Percentiles rank a stretch among this genome's conserved stretches.
phyloP scores from a whole-genome alignment of 2,888 invertebrate species.

The Dicyrtoma fusca region DNA sequence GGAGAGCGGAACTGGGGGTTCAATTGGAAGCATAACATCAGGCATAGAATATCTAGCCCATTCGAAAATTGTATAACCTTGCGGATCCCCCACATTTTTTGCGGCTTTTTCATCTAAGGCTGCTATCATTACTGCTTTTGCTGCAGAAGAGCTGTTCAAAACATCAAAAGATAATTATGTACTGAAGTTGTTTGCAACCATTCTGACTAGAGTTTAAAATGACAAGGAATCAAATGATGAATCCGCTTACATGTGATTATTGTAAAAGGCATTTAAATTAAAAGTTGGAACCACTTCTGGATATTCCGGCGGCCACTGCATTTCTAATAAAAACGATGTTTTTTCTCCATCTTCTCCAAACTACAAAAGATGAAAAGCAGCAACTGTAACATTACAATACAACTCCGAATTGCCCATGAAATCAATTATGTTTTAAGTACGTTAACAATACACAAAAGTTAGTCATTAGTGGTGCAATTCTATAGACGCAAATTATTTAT shows the following conservation, averaged over 20 bases:
- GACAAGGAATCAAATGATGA: no score
- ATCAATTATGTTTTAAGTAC: no score
- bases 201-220: no score
- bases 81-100: constrained; percentile 83
- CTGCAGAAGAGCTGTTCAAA: constrained; percentile 66
- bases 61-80: constrained; percentile 94
- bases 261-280: constrained; percentile 90
- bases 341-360: constrained; percentile 77
- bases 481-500: constrained; percentile 57
- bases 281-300: constrained; percentile 80
- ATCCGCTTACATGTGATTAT: constrained; percentile 80
- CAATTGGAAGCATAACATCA: constrained; percentile 68
- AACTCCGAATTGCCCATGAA: no score
- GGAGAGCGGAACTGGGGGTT: constrained; percentile 34
- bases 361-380: constrained; percentile 63
- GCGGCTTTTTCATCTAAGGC: constrained; percentile 73
- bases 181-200: no score
- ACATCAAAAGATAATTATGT: no score
- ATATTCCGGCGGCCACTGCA: constrained; percentile 83
- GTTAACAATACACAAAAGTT: no score
- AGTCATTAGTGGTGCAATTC: no score
- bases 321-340: constrained; percentile 84
- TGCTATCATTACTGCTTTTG: constrained; percentile 72
- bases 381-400: no score
- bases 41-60: constrained; percentile 82